phyloP scores from a whole-genome alignment of 2,797 vertebrate species.

The Peromyscus eremicus region DNA sequence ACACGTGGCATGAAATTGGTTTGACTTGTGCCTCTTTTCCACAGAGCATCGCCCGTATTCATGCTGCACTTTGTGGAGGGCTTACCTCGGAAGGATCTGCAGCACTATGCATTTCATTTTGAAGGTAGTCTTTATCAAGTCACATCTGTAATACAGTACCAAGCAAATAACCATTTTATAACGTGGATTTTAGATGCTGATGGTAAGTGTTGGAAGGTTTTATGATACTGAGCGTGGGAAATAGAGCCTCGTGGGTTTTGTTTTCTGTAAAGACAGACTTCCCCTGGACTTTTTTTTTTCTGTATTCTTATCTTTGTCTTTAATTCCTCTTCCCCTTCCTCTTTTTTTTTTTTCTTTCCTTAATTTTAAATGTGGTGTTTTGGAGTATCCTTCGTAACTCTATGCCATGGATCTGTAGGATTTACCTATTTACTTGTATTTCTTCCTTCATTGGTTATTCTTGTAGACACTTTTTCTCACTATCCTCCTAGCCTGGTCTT shows the following conservation, averaged over 20 bases:
- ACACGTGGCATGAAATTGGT: constrained; percentile 43
- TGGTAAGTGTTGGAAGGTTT: constrained; percentile 88
- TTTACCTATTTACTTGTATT: neutral
- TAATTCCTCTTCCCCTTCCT: neutral
- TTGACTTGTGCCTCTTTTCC: constrained; percentile 69
- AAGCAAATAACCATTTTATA: constrained; percentile 92
- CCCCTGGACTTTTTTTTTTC: neutral
- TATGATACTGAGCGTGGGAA: neutral
- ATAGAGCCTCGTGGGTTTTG: neutral
- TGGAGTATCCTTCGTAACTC: neutral
- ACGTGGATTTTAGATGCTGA: constrained; percentile 91
- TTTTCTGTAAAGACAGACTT: neutral
- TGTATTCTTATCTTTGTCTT: neutral
- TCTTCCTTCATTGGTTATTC: neutral
- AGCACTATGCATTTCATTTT: constrained; percentile 91
- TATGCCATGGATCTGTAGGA: neutral
- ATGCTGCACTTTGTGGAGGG: constrained; percentile 96
- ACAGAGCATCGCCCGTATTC: constrained; percentile 92
- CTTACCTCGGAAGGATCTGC: constrained; percentile 90
- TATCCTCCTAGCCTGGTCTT: neutral
- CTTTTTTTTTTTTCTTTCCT: too few species aligned
- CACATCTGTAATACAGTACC: constrained; percentile 93
- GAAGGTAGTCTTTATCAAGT: constrained; percentile 89
- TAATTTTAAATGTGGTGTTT: neutral
- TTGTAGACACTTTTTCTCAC: neutral